A percentile compares a stretch with the other conserved stretches of the same genome.
Conservation (phyloP, 1,140 invertebrate genomes). For the Cotesia typhae region DNA sequence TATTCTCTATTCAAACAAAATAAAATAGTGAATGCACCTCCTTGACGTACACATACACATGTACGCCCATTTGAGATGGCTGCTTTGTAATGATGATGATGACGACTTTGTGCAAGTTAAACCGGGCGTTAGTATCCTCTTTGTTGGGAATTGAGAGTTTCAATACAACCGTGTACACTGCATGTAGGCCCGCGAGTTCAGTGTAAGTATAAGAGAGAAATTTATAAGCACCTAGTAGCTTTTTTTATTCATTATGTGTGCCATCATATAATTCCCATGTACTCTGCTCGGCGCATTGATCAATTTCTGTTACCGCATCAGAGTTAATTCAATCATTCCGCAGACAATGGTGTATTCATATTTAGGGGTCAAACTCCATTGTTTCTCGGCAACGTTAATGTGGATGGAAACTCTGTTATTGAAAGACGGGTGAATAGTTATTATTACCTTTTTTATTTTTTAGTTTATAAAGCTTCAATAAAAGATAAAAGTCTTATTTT, state of each 20-base stretch:
- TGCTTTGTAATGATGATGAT: neutral
- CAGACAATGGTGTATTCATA: conserved; percentile 1
- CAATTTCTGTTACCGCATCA: conserved; percentile 18
- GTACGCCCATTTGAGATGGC: too few species aligned
- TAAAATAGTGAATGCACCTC: conserved; percentile 16
- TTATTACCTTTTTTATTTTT: too few species aligned
- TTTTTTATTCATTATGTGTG: neutral
- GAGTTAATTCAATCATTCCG: conserved; percentile 20
- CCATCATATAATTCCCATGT: conserved; percentile 10
- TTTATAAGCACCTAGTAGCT: neutral
- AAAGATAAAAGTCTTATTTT: too few species aligned
- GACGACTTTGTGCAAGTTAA: conserved; percentile 13
- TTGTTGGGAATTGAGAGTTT: neutral
- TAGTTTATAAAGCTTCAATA: too few species aligned
- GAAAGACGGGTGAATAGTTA: too few species aligned
- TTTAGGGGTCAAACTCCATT: too few species aligned
- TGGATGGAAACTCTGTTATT: neutral
- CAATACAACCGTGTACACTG: too few species aligned
- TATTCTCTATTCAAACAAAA: neutral
- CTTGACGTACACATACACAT: neutral
- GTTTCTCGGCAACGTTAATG: too few species aligned
- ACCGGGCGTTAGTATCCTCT: conserved; percentile 18
- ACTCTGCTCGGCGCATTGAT: too few species aligned
- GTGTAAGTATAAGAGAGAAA: neutral
- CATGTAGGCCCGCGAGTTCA: too few species aligned